phyloP scores from a whole-genome alignment of 2,113 vertebrate genomes.

The Myotis brandtii region DNA sequence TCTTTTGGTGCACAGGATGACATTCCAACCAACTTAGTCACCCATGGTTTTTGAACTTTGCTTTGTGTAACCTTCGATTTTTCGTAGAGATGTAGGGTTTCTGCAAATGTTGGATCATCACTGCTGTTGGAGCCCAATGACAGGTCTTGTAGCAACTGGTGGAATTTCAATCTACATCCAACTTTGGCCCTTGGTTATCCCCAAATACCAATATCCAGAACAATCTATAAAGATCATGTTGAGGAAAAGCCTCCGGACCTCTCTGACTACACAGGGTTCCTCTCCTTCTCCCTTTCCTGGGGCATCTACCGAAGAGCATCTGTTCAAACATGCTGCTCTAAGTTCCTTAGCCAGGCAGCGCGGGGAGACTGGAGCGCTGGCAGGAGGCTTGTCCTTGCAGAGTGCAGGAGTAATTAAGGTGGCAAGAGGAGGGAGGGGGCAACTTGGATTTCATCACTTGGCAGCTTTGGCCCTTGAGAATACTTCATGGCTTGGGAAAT shows the following conservation, averaged over 20 bases:
- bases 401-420: conserved; percentile 36
- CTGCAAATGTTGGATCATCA: background rate
- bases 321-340: background rate
- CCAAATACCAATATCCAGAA: background rate
- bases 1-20: background rate
- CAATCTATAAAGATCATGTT: background rate
- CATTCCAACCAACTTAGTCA: background rate
- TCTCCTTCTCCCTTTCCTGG: background rate
- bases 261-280: background rate
- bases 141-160: background rate
- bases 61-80: background rate
- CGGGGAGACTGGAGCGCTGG: background rate
- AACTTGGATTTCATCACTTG: conserved; percentile 19
- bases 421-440: background rate
- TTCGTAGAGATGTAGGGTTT: background rate
- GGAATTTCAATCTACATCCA: background rate
- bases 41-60: background rate
- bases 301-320: background rate
- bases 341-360: background rate
- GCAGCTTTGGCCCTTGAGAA: conserved; percentile 42
- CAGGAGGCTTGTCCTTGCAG: background rate
- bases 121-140: background rate
- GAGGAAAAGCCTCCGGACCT: background rate
- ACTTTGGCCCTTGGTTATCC: background rate
- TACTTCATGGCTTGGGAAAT: conserved; percentile 57